Percentiles rank a stretch among this genome's conserved stretches.
Conservation (phyloP, 1,140 invertebrate species). For the Scaptodrosophila lebanonensis region DNA sequence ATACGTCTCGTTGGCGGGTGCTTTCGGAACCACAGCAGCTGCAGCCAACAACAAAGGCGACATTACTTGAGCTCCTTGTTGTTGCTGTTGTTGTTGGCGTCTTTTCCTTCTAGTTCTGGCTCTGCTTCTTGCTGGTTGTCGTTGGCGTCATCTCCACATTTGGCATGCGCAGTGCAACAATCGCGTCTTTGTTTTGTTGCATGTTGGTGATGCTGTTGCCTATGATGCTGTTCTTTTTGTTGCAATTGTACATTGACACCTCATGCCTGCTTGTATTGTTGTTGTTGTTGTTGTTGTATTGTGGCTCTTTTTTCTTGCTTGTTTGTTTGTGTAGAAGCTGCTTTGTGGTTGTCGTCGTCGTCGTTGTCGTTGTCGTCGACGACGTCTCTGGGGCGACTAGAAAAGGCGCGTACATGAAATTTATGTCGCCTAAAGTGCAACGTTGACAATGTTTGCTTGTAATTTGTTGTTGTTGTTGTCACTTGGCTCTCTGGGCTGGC, state of each 20-base stretch:
- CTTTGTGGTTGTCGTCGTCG: conserved; percentile 19
- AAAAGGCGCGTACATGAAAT: conserved; percentile 57
- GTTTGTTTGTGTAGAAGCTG: neutral
- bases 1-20: conserved; percentile 55
- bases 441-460: conserved; percentile 73
- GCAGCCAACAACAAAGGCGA: conserved; percentile 4
- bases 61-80: no score
- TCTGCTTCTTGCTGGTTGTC: conserved; percentile 1
- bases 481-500: conserved; percentile 70
- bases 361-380: conserved; percentile 22
- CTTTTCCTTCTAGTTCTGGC: conserved; percentile 2
- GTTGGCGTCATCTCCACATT: conserved; percentile 50
- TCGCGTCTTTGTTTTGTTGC: conserved; percentile 59
- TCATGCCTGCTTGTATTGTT: conserved; percentile 36
- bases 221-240: conserved; percentile 31
- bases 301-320: neutral
- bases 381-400: no score
- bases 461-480: conserved; percentile 61
- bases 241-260: conserved; percentile 72
- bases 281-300: conserved; percentile 16
- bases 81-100: conserved; percentile 37
- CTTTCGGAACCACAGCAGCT: conserved; percentile 31
- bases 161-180: conserved; percentile 66
- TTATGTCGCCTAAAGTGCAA: conserved; percentile 74
- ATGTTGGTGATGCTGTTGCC: conserved; percentile 23